These are phyloP conservation scores for Varecia variegata DNA, from an alignment of 2,797 vertebrate species.

Conservation along the genomic window DNA sequence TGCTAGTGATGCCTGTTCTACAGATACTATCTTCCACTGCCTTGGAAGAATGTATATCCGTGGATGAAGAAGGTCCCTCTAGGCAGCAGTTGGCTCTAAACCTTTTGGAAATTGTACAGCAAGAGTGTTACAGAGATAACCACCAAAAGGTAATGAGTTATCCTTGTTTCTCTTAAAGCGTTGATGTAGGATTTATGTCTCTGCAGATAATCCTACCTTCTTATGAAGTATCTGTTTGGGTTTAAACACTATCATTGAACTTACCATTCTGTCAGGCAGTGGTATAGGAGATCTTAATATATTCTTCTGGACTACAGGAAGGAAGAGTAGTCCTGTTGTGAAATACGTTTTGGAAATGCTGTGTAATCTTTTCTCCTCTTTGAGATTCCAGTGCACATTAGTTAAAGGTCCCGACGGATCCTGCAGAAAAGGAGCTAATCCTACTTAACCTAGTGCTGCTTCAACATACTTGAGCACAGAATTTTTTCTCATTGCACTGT, in stretches of 20 bases:
- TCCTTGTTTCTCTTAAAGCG: background rate
- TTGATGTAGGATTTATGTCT: background rate
- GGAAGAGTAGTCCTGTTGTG: background rate
- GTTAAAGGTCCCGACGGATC: background rate
- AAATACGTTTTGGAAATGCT: constrained; percentile 38
- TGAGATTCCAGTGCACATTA: background rate
- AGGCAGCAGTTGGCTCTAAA: constrained; percentile 87
- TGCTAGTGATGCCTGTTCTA: constrained; percentile 91
- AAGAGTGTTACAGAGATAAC: constrained; percentile 66
- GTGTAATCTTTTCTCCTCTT: background rate
- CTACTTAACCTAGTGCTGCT: background rate
- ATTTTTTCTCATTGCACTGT: background rate
- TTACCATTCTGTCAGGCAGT: background rate
- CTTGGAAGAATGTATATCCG: constrained; percentile 87
- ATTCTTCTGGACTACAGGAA: background rate
- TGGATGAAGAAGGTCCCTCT: constrained; percentile 80
- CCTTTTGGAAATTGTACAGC: constrained; percentile 86
- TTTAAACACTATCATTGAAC: background rate
- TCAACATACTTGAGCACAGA: background rate
- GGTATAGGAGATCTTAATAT: background rate
- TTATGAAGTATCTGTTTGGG: background rate
- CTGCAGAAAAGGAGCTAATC: background rate
- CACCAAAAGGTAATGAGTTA: constrained; percentile 71
- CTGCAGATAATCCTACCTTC: background rate
- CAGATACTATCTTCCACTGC: constrained; percentile 90